A percentile compares a stretch with the other conserved stretches of the same genome.
These are phyloP conservation scores for Gavia stellata DNA, from an alignment of 2,113 vertebrate species.

Conservation along the genomic window DNA sequence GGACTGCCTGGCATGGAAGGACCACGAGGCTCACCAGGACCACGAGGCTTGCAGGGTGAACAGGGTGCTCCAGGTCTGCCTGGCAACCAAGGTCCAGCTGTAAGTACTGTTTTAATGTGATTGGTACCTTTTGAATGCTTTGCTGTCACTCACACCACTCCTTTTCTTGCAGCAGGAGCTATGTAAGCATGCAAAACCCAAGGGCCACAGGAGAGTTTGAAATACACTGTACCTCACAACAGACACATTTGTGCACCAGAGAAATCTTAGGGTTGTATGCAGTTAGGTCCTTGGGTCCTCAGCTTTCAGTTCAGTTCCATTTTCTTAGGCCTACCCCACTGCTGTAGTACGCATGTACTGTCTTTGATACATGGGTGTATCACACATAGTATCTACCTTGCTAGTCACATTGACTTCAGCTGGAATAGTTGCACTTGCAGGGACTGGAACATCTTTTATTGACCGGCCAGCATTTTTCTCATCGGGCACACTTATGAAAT, in stretches of 20 bases:
- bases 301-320: not conserved
- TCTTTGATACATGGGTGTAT: not conserved
- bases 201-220: not conserved
- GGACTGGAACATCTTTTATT: not conserved
- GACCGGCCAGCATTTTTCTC: not conserved
- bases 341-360: accelerated
- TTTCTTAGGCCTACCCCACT: accelerated
- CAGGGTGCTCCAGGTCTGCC: slow-evolving; percentile 86
- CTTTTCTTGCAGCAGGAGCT: not conserved
- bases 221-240: not conserved
- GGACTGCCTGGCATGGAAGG: slow-evolving; percentile 91
- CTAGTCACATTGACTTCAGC: not conserved
- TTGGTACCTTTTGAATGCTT: not conserved
- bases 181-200: accelerated
- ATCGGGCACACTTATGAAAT: not conserved
- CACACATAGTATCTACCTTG: not conserved
- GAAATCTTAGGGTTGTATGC: not conserved
- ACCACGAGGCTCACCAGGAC: slow-evolving; percentile 83
- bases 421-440: not conserved
- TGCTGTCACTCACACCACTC: not conserved
- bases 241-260: not conserved
- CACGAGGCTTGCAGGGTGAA: slow-evolving; percentile 90
- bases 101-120: slow-evolving; percentile 63
- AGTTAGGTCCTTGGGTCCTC: not conserved
- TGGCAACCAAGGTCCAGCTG: slow-evolving; percentile 87